Evolutionary conservation across 2,888 invertebrate genomes (phyloP).

Genomic region (Synanthedon tipuliformis): DNA sequence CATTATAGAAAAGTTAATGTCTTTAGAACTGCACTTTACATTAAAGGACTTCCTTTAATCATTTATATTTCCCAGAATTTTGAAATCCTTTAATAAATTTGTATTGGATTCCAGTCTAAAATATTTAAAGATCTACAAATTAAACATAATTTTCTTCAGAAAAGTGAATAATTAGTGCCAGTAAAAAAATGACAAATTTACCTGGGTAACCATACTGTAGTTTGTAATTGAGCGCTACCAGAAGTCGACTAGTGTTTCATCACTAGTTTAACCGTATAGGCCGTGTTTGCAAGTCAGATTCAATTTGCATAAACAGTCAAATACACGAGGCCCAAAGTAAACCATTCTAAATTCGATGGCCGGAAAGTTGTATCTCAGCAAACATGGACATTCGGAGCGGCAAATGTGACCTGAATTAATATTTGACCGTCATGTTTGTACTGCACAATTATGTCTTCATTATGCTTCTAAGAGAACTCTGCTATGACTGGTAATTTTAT

Average conservation of each 20-base stretch:
- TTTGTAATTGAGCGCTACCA: background rate
- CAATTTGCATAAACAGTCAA: constrained; percentile 60
- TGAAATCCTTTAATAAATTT: too few species aligned
- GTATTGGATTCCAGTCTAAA: too few species aligned
- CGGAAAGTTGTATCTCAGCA: constrained; percentile 60
- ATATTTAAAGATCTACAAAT: too few species aligned
- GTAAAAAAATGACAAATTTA: too few species aligned
- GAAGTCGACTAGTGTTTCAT: constrained; percentile 8
- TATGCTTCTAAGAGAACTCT: constrained; percentile 35
- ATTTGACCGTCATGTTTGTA: constrained; percentile 37
- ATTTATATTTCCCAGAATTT: too few species aligned
- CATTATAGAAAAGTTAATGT: too few species aligned
- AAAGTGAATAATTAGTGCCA: too few species aligned
- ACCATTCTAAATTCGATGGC: constrained; percentile 56
- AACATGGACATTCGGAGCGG: constrained; percentile 50
- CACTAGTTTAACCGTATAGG: constrained; percentile 16
- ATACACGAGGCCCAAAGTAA: constrained; percentile 50
- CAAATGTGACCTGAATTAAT: constrained; percentile 66
- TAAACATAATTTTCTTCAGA: too few species aligned
- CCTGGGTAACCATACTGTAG: too few species aligned
- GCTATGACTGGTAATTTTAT: constrained; percentile 36
- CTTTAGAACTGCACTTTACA: too few species aligned
- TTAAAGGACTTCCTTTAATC: too few species aligned
- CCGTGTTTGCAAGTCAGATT: constrained; percentile 37
- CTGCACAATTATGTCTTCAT: constrained; percentile 37